Evolutionary conservation across 2,113 vertebrate species (phyloP), one percentile per base, ranked within the genome.

Genomic region (Prietella phreatophila): DNA sequence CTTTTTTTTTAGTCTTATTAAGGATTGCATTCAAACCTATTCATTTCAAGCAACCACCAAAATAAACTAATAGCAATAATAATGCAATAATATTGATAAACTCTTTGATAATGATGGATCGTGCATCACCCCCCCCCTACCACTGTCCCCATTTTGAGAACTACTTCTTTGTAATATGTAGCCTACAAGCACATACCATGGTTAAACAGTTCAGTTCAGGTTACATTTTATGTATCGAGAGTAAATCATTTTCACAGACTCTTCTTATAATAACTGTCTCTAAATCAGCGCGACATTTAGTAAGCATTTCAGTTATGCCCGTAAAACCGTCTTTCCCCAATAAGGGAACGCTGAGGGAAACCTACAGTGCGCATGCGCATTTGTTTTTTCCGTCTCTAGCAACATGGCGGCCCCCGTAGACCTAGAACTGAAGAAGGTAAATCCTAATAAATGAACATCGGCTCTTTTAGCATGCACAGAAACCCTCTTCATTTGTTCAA

Each of bases 351-450:
- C 55, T 13, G 53, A 17, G 13, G 15, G 3, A 55, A 60, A 30
- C 8, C 82, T 9, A 15, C 22, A 89, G 14, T 82, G 47, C 90
- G 90, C 91, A 91, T 91, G 87, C 90, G 85, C 83, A 80, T 6
- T 61, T 22, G 3, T 11, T 20, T 39, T 7, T 58, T 19, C 33
- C 50, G 8, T 36, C 84, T 69, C 79, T 30, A 56, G 4, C 56
- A 94, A 92, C 78, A 96, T 96, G 95, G 93, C 95, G 25, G 90
- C 93, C 56, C 93, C 95, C 89, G 88, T 96, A 73, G 95, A 96
- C 53, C 86, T 95, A 69, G 95, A 96, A 89, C 89, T 96, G 33
- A 96, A 96, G 81, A 96, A 95, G 95, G 95, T 96, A 92, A 88
- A 88, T 5, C 3, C 3, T 27, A 53, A n/a, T 67, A 36, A 69